Evolutionary conservation across 2,797 vertebrate species (phyloP).

Genomic region (Lithobates sylvaticus): DNA sequence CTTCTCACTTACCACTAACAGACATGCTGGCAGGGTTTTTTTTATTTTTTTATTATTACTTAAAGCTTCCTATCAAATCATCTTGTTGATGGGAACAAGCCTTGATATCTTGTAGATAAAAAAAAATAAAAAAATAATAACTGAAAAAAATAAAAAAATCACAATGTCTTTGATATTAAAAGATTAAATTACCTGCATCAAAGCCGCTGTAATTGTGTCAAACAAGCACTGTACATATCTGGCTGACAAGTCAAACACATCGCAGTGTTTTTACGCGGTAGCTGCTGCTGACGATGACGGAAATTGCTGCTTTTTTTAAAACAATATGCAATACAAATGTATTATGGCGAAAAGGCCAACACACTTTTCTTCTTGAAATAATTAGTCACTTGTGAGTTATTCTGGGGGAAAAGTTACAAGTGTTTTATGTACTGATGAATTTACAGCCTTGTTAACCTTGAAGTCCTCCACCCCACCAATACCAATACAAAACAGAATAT

Average conservation of each 20-base stretch:
- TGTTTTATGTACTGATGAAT: neutral
- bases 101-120: conserved; percentile 36
- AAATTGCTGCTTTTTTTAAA: neutral
- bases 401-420: neutral
- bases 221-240: neutral
- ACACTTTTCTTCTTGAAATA: conserved; percentile 9
- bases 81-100: conserved; percentile 8
- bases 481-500: no score
- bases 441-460: neutral
- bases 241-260: conserved; percentile 3
- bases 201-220: conserved; percentile 33
- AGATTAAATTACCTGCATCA: conserved; percentile 19
- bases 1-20: conserved; percentile 39
- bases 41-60: conserved; percentile 45
- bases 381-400: conserved; percentile 32
- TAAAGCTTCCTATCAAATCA: conserved; percentile 38
- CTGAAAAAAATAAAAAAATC: neutral
- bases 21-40: conserved; percentile 15
- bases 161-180: conserved; percentile 23
- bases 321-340: neutral
- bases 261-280: neutral
- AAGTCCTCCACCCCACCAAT: no score
- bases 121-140: conserved; percentile 1
- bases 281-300: conserved; percentile 10
- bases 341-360: neutral